These are phyloP conservation scores for Mantis religiosa DNA, from an alignment of 2,888 invertebrate species.

Conservation along the genomic window DNA sequence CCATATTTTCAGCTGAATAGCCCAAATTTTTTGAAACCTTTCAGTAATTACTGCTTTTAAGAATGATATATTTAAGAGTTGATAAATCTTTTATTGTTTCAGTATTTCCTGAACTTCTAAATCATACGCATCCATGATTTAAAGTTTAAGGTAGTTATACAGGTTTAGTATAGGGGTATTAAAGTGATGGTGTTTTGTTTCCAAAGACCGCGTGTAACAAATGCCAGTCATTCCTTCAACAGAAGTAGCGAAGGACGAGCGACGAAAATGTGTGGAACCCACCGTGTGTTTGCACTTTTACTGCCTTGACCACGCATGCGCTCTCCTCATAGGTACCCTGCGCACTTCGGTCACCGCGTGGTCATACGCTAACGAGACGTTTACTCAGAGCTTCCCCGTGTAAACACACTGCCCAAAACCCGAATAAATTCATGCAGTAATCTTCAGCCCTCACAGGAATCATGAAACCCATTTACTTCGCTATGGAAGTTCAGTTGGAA, in stretches of 20 bases:
- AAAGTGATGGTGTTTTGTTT: too few species aligned
- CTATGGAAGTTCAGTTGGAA: neutral
- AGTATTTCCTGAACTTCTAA: too few species aligned
- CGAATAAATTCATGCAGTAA: neutral
- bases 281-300: neutral
- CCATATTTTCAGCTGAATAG: too few species aligned
- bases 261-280: neutral
- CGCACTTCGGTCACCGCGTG: neutral
- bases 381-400: neutral
- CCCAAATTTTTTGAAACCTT: too few species aligned
- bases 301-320: neutral
- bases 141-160: too few species aligned
- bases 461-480: neutral
- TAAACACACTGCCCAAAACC: neutral
- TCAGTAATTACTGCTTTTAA: too few species aligned
- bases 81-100: too few species aligned
- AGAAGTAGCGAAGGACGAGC: neutral
- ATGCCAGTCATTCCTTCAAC: neutral
- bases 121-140: too few species aligned
- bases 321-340: neutral
- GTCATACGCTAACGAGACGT: slow-evolving; percentile 10
- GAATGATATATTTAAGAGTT: too few species aligned
- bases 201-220: neutral
- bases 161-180: too few species aligned
- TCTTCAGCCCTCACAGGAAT: neutral